phyloP scores from a whole-genome alignment of 2,888 invertebrate genomes.

The Uloborus plumipes region DNA sequence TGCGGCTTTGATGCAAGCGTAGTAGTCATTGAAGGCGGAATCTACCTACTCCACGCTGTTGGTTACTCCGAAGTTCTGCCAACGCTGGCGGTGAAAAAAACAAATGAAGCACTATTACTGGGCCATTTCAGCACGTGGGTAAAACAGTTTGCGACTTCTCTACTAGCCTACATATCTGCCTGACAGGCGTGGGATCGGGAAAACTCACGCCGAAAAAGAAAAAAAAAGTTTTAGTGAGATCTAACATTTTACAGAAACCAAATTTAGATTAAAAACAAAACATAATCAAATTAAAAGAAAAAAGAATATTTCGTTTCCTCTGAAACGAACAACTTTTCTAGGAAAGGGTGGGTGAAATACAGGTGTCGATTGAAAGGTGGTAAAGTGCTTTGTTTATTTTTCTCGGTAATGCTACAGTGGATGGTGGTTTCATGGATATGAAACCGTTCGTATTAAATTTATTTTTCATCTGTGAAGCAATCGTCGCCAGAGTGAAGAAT shows the following conservation, averaged over 20 bases:
- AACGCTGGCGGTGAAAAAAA: conserved; percentile 4
- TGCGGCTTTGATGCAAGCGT: neutral
- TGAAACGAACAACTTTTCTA: too few relatives aligned
- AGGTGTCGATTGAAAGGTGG: too few relatives aligned
- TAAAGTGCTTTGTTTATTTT: too few relatives aligned
- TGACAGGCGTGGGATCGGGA: conserved; percentile 3
- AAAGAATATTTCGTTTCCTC: too few relatives aligned
- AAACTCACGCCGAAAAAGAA: neutral
- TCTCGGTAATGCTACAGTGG: too few relatives aligned
- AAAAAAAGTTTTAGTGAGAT: too few relatives aligned
- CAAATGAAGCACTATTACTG: neutral
- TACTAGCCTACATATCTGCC: conserved; percentile 18
- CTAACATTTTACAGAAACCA: neutral
- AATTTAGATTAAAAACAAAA: conserved; percentile 5
- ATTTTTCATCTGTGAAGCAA: too few relatives aligned
- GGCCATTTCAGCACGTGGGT: conserved; percentile 18
- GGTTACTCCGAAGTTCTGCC: conserved; percentile 8
- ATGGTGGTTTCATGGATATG: too few relatives aligned
- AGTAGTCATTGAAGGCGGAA: conserved; percentile 21
- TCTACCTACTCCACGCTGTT: neutral
- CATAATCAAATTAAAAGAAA: too few relatives aligned
- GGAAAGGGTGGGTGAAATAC: too few relatives aligned
- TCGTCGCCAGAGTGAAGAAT: too few relatives aligned
- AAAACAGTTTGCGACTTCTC: conserved; percentile 1
- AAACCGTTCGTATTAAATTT: too few relatives aligned